Evolutionary conservation across 2,888 invertebrate species (phyloP), one percentile per base, ranked within the genome.

Genomic region (Yponomeuta plumbellus): DNA sequence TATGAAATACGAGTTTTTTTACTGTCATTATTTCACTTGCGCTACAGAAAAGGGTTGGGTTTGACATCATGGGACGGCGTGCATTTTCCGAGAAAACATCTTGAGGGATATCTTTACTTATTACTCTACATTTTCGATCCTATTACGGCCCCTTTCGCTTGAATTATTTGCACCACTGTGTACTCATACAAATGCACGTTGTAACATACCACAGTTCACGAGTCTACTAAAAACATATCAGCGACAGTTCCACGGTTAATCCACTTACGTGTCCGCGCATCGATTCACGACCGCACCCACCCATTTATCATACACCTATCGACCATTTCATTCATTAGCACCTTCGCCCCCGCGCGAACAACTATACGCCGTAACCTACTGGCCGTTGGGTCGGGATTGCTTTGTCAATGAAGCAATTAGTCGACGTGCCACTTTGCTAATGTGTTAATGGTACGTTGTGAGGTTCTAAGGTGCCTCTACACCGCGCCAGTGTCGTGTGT

Each of bases 221-320:
- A 52, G 44, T 17, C 58, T 58, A 58, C 58, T 58, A 58, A 58
- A 58, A 58, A 58, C 22, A 58, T 21, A 70, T 70, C 71, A 70
- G 74, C 44, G n/a, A 26, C 56, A 64, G 23, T 23, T 58, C 22
- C 58, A 39, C 26, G 6, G 59, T 58, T 83, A 86, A 87, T 87
- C 84, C 83, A 86, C 81, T 87, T 82, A 80, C 66, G 58, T 22
- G 65, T n/a, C 75, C 64, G 71, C 69, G 66, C 68, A 76, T 76
- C 76, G 75, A 82, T 76, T 80, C 78, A 73, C 78, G 74, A 74
- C 85, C 88, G 77, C 88, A 73, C 88, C 88, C 79, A 72, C 73
- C 68, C 83, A 84, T 87, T 85, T 81, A 80, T 88, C 86, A 87
- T 84, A 78, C 71, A 72, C 74, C 73, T 78, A 77, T 78, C 74